A percentile compares a stretch with the other conserved stretches of the same genome.
Evolutionary conservation across 2,797 vertebrate genomes (phyloP).

Genomic region (Trematomus bernacchii): DNA sequence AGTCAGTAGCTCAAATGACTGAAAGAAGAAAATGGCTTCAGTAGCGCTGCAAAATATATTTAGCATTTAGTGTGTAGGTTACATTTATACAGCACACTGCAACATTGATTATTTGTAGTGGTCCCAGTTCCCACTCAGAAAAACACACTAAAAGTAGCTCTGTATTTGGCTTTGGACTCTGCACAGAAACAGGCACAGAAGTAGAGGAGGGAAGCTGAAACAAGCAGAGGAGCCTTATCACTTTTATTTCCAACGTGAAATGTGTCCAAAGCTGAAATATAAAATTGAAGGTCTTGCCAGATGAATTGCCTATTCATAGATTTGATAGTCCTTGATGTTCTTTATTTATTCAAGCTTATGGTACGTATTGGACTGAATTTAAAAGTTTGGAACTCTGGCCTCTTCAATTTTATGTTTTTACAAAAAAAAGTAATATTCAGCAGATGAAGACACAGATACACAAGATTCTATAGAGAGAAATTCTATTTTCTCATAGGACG

Average conservation of each 20-base stretch:
- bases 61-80: too few species aligned
- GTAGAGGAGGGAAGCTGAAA: neutral
- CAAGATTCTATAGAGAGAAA: neutral
- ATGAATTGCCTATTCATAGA: too few species aligned
- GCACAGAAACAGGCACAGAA: neutral
- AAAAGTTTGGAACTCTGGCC: too few species aligned
- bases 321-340: too few species aligned
- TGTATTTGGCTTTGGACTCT: neutral
- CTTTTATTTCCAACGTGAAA: neutral
- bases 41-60: neutral
- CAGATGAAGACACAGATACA: neutral
- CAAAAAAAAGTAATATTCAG: neutral
- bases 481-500: neutral
- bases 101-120: neutral
- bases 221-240: neutral
- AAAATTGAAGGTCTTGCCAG: too few species aligned
- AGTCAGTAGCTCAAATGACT: neutral
- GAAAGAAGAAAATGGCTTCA: neutral
- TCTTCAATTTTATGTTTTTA: too few species aligned
- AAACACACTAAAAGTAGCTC: slow-evolving; percentile 1
- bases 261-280: too few species aligned
- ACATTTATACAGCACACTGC: neutral
- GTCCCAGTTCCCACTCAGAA: neutral
- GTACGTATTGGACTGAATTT: too few species aligned
- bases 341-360: too few species aligned